Percentiles rank a stretch among this genome's conserved stretches.
These are phyloP conservation scores for Epinephelus lanceolatus DNA, from an alignment of 2,113 vertebrate genomes.

Conservation along the genomic window DNA sequence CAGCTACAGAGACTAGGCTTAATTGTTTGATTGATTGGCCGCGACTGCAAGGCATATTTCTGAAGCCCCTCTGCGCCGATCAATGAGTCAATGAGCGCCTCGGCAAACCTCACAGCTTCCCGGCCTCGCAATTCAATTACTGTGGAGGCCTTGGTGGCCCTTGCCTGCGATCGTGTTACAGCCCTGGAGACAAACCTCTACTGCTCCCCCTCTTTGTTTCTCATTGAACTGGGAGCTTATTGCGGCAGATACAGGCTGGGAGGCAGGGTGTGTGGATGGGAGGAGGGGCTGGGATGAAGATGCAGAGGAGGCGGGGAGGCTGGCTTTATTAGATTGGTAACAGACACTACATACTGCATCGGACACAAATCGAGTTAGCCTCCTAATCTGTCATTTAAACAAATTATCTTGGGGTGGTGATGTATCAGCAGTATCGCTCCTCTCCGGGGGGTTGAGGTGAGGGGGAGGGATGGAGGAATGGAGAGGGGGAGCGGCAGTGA, in stretches of 20 bases:
- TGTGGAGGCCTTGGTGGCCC: constrained; percentile 67
- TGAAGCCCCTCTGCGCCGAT: constrained; percentile 74
- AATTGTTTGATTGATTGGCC: constrained; percentile 86
- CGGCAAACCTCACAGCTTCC: constrained; percentile 76
- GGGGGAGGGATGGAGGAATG: constrained; percentile 50
- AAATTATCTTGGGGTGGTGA: constrained; percentile 79
- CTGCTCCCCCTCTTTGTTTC: constrained; percentile 24
- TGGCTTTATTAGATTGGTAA: constrained; percentile 82
- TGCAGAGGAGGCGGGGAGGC: constrained; percentile 34
- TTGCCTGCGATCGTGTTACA: constrained; percentile 71
- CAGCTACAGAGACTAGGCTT: constrained; percentile 72
- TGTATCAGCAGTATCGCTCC: constrained; percentile 80
- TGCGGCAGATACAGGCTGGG: constrained; percentile 51
- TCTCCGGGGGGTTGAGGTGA: constrained; percentile 57
- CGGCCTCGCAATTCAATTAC: constrained; percentile 79
- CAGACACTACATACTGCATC: constrained; percentile 80
- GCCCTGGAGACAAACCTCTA: constrained; percentile 63
- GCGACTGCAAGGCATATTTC: constrained; percentile 78
- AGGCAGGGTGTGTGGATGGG: constrained; percentile 30
- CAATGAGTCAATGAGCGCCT: constrained; percentile 81
- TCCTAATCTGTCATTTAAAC: constrained; percentile 86
- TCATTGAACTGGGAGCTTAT: constrained; percentile 44
- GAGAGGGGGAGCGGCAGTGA: constrained; percentile 30
- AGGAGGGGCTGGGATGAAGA: constrained; percentile 48
- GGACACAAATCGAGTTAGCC: constrained; percentile 80